phyloP scores from a whole-genome alignment of 35 echinoderm and acorn worm species.

The Patiria miniata region DNA sequence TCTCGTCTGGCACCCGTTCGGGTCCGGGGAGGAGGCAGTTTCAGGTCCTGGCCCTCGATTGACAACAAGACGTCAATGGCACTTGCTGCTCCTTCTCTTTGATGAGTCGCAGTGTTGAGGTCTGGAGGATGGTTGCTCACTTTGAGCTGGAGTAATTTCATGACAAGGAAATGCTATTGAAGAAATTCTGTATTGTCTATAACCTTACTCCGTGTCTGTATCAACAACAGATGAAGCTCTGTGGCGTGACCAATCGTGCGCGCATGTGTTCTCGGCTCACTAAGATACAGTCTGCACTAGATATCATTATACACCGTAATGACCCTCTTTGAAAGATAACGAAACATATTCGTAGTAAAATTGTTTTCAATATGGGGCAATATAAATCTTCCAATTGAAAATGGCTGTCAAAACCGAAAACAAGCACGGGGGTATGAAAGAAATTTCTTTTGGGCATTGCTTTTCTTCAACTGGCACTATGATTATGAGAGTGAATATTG shows the following conservation, averaged over 20 bases:
- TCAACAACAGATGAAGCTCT: neutral
- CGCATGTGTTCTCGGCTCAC: neutral
- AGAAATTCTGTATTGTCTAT: neutral
- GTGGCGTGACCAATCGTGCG: neutral
- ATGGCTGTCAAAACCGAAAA: too few relatives aligned
- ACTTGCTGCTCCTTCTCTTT: neutral
- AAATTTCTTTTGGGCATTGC: too few relatives aligned
- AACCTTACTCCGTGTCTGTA: neutral
- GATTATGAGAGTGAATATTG: neutral
- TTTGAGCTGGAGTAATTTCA: neutral
- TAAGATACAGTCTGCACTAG: neutral
- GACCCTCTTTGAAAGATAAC: too few relatives aligned
- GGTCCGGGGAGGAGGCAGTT: conserved; percentile 3
- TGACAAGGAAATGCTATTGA: neutral
- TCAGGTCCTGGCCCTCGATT: neutral
- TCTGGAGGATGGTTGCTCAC: neutral
- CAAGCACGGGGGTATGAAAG: too few relatives aligned
- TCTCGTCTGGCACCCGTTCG: neutral
- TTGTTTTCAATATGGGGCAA: too few relatives aligned
- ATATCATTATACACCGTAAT: neutral
- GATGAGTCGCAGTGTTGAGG: neutral
- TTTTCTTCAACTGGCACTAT: neutral
- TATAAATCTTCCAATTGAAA: too few relatives aligned
- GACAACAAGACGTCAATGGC: neutral
- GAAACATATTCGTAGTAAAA: too few relatives aligned